Conservation (phyloP, 2,888 invertebrate genomes). For the Rhingia rostrata region DNA sequence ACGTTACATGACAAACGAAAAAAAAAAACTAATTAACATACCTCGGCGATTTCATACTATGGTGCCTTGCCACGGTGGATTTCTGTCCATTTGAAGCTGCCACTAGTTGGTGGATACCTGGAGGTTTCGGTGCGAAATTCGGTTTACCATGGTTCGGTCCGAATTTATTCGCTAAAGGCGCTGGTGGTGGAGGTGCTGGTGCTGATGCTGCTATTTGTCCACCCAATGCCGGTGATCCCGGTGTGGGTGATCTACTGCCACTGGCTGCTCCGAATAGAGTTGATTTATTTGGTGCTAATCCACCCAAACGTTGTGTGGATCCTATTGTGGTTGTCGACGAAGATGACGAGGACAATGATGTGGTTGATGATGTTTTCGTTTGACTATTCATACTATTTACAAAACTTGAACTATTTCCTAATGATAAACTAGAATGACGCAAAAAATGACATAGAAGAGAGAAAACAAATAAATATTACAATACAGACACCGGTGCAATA, state of each 20-base stretch:
- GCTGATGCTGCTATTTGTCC: slow-evolving; percentile 52
- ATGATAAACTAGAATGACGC: slow-evolving; percentile 79
- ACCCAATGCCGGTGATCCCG: slow-evolving; percentile 53
- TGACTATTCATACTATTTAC: slow-evolving; percentile 81
- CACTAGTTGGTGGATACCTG: slow-evolving; percentile 83
- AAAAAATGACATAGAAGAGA: slow-evolving; percentile 76
- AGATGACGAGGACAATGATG: slow-evolving; percentile 74
- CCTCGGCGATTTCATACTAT: slow-evolving; percentile 93
- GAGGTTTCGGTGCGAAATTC: slow-evolving; percentile 92
- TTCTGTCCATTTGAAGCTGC: slow-evolving; percentile 81
- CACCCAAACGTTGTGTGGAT: slow-evolving; percentile 77
- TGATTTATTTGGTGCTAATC: slow-evolving; percentile 82
- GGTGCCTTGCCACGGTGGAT: slow-evolving; percentile 87
- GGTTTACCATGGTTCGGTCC: slow-evolving; percentile 89
- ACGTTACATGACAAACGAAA: not conserved
- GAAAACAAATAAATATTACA: slow-evolving; percentile 64
- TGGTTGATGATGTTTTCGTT: slow-evolving; percentile 77
- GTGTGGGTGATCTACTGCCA: slow-evolving; percentile 81
- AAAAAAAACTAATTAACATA: slow-evolving; percentile 78
- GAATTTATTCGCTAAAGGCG: slow-evolving; percentile 73
- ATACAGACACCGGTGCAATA: slow-evolving; percentile 30
- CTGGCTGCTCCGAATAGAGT: slow-evolving; percentile 79
- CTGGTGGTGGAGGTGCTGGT: slow-evolving; percentile 60
- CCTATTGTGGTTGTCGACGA: slow-evolving; percentile 66
- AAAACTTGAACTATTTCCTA: slow-evolving; percentile 82